Conservation (phyloP, 2,113 vertebrate genomes). For the Steatornis caripensis region DNA sequence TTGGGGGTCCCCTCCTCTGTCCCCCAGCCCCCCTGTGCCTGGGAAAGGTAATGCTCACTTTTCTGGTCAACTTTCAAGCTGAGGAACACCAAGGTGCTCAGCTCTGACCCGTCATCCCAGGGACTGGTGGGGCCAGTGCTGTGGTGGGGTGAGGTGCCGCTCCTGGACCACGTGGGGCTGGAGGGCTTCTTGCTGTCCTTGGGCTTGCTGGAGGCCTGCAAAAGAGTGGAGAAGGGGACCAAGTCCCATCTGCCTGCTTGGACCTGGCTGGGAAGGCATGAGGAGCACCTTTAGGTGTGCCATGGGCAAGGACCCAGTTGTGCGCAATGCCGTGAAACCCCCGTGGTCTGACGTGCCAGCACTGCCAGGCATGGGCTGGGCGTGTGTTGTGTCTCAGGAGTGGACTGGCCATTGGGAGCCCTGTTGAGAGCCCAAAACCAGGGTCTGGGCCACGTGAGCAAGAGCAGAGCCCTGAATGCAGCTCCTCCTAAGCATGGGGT, state of each 20-base stretch:
- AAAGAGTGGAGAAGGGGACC: not conserved
- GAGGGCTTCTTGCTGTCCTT: not conserved
- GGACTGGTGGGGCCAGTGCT: not conserved
- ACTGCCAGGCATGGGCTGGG: not conserved
- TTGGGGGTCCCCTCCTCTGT: not conserved
- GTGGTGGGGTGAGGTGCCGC: not conserved
- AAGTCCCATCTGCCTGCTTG: not conserved
- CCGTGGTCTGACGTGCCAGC: fast-evolving
- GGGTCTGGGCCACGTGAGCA: not conserved
- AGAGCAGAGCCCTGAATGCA: not conserved
- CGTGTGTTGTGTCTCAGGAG: not conserved
- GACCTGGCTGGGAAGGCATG: not conserved
- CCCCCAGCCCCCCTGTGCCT: not conserved
- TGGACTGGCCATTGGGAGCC: not conserved
- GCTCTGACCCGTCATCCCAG: not conserved
- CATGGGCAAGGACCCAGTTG: not conserved
- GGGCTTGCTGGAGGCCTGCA: not conserved
- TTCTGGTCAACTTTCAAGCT: slow-evolving; percentile 56
- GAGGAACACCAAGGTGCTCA: slow-evolving; percentile 63
- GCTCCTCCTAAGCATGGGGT: not conserved
- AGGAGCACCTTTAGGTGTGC: not conserved
- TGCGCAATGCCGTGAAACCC: not conserved
- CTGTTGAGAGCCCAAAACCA: not conserved
- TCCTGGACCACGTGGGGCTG: not conserved
- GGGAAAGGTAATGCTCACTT: slow-evolving; percentile 44